phyloP scores from a whole-genome alignment of 2,113 vertebrate species.

The Anoplopoma fimbria region DNA sequence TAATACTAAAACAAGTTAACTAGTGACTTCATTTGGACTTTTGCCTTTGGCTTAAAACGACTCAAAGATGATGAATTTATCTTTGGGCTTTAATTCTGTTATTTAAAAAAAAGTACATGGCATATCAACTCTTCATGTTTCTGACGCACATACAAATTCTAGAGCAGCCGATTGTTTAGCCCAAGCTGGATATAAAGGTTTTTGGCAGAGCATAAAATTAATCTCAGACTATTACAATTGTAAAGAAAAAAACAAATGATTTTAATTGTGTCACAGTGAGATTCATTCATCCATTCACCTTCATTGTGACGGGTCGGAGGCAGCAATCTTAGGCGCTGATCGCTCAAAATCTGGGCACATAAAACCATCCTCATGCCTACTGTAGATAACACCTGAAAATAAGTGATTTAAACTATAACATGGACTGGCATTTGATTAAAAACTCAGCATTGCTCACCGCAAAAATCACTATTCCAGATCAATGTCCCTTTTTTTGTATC shows the following conservation, averaged over 20 bases:
- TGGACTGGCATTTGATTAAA: not conserved
- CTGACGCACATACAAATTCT: no score
- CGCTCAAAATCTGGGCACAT: not conserved
- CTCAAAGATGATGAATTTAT: not conserved
- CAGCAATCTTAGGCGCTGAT: not conserved
- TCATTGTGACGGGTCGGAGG: not conserved
- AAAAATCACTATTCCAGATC: conserved; percentile 30
- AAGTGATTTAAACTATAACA: conserved; percentile 1
- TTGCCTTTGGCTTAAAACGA: not conserved
- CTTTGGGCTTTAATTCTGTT: not conserved
- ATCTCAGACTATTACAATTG: not conserved
- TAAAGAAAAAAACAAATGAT: not conserved
- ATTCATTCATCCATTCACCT: not conserved
- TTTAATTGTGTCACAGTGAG: not conserved
- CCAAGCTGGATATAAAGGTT: not conserved
- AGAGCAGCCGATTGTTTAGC: no score
- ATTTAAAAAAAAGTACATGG: no score
- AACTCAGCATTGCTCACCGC: not conserved
- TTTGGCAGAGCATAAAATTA: not conserved
- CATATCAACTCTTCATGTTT: not conserved
- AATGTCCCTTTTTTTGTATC: conserved; percentile 27
- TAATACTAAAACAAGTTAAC: not conserved
- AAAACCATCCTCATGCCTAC: not conserved
- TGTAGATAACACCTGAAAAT: not conserved
- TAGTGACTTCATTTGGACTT: not conserved